Percentiles rank a stretch among this genome's conserved stretches.
Evolutionary conservation across 2,888 invertebrate genomes (phyloP).

Genomic region (Balanococcus diminutus): DNA sequence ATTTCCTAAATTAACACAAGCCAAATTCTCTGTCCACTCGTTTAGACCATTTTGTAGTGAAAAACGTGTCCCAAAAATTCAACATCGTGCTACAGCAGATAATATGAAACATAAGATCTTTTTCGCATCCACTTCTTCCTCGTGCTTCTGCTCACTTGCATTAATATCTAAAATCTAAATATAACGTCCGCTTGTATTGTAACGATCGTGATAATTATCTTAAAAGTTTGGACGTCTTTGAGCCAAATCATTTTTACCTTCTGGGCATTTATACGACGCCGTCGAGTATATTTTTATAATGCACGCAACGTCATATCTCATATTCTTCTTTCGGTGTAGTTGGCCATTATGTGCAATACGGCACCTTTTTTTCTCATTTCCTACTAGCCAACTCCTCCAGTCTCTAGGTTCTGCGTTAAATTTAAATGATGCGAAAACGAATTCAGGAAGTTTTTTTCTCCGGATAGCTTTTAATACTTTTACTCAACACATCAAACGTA

Average conservation of each 20-base stretch:
- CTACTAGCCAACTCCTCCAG: not conserved
- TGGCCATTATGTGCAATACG: not conserved
- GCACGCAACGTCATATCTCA: not conserved
- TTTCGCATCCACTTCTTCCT: not conserved
- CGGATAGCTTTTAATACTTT: not conserved
- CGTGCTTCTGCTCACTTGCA: not conserved
- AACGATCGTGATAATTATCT: constrained; percentile 25
- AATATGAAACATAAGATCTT: not conserved
- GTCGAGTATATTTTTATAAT: constrained; percentile 3
- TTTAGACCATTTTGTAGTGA: not conserved
- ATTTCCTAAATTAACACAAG: not conserved
- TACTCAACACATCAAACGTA: not conserved
- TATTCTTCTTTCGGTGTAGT: not conserved
- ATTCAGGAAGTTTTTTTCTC: not conserved
- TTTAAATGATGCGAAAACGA: constrained; percentile 17
- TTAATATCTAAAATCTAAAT: constrained; percentile 39
- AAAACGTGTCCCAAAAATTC: not conserved
- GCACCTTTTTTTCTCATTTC: not conserved
- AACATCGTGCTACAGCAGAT: not conserved
- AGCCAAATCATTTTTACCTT: constrained; percentile 37
- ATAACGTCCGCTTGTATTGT: constrained; percentile 22
- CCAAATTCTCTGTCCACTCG: not conserved
- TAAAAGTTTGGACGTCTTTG: constrained; percentile 31
- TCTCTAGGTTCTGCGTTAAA: not conserved
- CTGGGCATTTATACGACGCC: not conserved